Conservation (phyloP, 2,797 vertebrate genomes). For the Aulostomus chinensis region DNA sequence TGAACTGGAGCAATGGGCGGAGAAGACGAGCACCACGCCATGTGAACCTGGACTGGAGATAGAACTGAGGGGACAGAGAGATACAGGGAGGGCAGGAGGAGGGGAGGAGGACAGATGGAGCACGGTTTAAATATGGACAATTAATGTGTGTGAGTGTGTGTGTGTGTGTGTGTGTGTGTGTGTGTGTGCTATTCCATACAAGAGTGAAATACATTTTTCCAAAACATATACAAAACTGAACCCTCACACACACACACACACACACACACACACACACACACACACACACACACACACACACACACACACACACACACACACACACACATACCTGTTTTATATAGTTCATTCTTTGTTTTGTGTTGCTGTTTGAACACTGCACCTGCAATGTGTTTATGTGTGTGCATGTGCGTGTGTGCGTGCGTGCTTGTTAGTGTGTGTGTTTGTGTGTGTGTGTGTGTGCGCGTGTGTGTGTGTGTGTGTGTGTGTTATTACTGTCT, state of each 20-base stretch:
- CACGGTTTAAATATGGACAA: no score
- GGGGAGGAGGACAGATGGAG: no score
- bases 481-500: slow-evolving; percentile 31
- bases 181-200: no score
- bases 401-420: slow-evolving; percentile 17
- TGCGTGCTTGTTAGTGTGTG: no score
- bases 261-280: background rate
- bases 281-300: background rate
- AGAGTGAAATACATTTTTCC: no score
- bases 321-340: background rate
- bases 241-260: no score
- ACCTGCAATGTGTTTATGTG: slow-evolving; percentile 39
- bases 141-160: no score
- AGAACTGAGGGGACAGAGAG: slow-evolving; percentile 83
- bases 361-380: slow-evolving; percentile 33
- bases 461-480: slow-evolving; percentile 20
- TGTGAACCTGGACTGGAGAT: slow-evolving; percentile 97
- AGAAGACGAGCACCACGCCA: slow-evolving; percentile 98
- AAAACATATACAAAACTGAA: no score
- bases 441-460: slow-evolving; percentile 7
- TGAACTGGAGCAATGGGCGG: slow-evolving; percentile 96
- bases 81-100: background rate
- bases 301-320: background rate
- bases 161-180: no score
- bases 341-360: slow-evolving; percentile 1